Conservation (phyloP, 2,797 vertebrate species). For the Harpagifer antarcticus region DNA sequence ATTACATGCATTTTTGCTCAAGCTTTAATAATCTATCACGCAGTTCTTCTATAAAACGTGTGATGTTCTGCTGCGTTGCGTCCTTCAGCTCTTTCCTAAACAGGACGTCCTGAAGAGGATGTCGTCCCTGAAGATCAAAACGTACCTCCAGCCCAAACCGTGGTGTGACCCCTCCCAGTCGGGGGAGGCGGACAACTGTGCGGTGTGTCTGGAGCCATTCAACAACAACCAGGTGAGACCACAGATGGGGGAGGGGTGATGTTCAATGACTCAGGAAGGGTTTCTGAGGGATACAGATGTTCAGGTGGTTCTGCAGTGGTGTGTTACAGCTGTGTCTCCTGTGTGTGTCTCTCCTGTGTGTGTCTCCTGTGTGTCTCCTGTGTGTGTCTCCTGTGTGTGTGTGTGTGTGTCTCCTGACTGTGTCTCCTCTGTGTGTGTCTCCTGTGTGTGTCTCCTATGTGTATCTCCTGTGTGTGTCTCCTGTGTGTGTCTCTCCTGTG, state of each 20-base stretch:
- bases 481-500: conserved; percentile 47
- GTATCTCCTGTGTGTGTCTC: not conserved
- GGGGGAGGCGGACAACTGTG: conserved; percentile 88
- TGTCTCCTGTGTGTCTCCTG: not conserved
- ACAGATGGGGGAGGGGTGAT: no score
- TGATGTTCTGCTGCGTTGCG: not conserved
- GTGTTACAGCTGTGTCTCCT: no score
- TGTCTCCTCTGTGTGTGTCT: conserved; percentile 75
- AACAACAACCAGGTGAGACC: conserved; percentile 89
- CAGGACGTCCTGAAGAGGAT: conserved; percentile 88
- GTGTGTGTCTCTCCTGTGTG: not conserved
- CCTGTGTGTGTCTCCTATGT: no score
- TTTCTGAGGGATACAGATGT: not conserved
- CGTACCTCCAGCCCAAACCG: conserved; percentile 84
- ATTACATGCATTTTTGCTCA: no score
- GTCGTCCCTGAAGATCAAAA: conserved; percentile 88
- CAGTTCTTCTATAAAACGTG: not conserved
- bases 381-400: not conserved
- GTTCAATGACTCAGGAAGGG: no score
- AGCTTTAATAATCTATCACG: no score
- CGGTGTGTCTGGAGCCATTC: conserved; percentile 93
- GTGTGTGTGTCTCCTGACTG: conserved; percentile 62
- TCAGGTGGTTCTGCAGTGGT: not conserved
- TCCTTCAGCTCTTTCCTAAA: conserved; percentile 86
- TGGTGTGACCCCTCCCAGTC: conserved; percentile 71